Percentiles rank a stretch among this genome's conserved stretches.
Evolutionary conservation across 2,113 vertebrate species (phyloP).

Genomic region (Thalassoma bifasciatum): DNA sequence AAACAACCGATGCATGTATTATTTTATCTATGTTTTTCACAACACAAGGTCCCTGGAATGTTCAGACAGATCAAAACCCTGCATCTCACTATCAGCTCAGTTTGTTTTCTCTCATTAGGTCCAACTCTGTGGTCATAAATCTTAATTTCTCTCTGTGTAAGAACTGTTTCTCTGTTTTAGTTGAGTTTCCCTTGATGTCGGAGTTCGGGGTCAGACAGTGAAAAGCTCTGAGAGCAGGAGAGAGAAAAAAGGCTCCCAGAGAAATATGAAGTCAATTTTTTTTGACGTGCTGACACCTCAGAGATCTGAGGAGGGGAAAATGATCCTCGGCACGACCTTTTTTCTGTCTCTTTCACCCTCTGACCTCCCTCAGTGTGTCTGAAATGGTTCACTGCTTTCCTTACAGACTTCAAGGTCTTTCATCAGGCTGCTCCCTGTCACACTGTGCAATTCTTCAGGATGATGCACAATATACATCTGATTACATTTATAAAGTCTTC

Average conservation of each 20-base stretch:
- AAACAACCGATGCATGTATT: no score
- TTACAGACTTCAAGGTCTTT: slow-evolving; percentile 38
- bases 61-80: no score
- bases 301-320: slow-evolving; percentile 24
- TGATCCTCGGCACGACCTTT: slow-evolving; percentile 23
- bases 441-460: slow-evolving; percentile 31
- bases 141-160: background rate
- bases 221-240: background rate
- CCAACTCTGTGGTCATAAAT: no score
- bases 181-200: background rate
- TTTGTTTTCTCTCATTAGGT: no score
- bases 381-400: slow-evolving; percentile 57
- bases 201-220: background rate
- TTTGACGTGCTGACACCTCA: slow-evolving; percentile 33
- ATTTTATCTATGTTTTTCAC: no score
- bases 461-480: background rate
- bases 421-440: slow-evolving; percentile 49
- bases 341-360: slow-evolving; percentile 18
- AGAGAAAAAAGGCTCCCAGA: background rate
- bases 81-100: no score
- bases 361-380: slow-evolving; percentile 27
- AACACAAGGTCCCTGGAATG: no score
- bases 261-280: slow-evolving; percentile 1
- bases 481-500: background rate
- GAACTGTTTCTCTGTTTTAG: background rate